Evolutionary conservation across 2,888 invertebrate species (phyloP).

Genomic region (Tupiocoris notatus): DNA sequence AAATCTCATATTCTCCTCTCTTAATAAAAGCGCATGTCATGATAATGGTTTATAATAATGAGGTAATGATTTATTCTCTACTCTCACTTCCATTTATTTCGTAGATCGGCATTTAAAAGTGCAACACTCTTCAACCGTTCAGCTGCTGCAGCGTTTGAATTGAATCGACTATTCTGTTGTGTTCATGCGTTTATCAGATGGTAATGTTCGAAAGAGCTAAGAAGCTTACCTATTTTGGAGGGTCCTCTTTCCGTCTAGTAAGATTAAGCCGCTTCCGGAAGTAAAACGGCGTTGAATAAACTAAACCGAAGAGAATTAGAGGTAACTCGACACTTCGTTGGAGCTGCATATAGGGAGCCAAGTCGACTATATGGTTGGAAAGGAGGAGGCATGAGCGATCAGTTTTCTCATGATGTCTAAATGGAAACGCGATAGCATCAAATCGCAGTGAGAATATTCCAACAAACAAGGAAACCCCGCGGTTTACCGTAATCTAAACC

Average conservation of each 20-base stretch:
- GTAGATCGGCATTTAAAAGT: no score
- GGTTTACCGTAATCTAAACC: no score
- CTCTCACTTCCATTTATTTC: no score
- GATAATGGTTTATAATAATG: no score
- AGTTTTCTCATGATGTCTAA: not conserved
- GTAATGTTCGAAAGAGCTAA: not conserved
- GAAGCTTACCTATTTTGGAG: not conserved
- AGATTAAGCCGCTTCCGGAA: constrained; percentile 23
- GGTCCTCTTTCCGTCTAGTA: not conserved
- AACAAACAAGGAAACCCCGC: no score
- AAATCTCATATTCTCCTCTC: no score
- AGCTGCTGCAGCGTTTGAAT: not conserved
- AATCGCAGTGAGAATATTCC: no score
- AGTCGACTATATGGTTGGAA: not conserved
- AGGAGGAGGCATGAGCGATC: not conserved
- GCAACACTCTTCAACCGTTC: no score
- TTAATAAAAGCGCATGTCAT: no score
- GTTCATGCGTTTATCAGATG: not conserved
- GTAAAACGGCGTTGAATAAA: constrained; percentile 10
- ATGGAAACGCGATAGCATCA: no score
- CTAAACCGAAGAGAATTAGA: constrained; percentile 6
- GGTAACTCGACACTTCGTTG: constrained; percentile 18
- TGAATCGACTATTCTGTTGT: not conserved
- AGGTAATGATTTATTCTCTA: no score
- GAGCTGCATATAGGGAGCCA: not conserved